These are phyloP conservation scores for Sinella curviseta DNA, from an alignment of 1,140 invertebrate genomes.

Conservation along the genomic window DNA sequence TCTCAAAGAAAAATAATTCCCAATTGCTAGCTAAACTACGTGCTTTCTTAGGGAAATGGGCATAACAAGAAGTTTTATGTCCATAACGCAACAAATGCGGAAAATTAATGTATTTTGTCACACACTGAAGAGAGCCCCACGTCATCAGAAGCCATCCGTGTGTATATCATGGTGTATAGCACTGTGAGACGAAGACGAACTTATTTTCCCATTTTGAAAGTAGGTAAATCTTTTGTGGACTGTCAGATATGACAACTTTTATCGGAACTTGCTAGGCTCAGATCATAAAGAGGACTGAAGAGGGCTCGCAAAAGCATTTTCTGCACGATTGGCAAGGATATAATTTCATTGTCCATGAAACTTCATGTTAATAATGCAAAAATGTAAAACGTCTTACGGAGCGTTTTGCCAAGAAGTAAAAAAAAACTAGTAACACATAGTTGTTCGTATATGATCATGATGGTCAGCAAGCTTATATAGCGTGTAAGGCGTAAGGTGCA, in stretches of 20 bases:
- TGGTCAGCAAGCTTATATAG: neutral
- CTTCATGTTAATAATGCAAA: neutral
- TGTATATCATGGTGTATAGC: too few relatives aligned
- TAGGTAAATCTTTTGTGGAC: neutral
- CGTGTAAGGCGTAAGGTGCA: neutral
- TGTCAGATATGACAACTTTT: neutral
- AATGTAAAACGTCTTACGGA: neutral
- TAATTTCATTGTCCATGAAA: slow-evolving; percentile 22
- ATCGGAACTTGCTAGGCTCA: neutral
- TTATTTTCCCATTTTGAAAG: too few relatives aligned
- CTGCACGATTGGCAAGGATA: slow-evolving; percentile 10
- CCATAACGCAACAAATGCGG: neutral
- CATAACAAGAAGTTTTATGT: neutral
- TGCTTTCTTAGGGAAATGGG: neutral
- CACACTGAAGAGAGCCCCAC: too few relatives aligned
- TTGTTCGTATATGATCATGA: neutral
- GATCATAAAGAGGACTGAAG: neutral
- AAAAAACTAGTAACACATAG: neutral
- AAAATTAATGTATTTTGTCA: neutral
- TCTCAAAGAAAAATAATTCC: neutral
- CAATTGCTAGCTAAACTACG: neutral
- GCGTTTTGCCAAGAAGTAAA: neutral
- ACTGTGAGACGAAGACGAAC: too few relatives aligned
- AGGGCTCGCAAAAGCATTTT: slow-evolving; percentile 3
- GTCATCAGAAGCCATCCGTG: too few relatives aligned